These are phyloP conservation scores for Drusus annulatus DNA, from an alignment of 1,140 invertebrate species.

Conservation along the genomic window DNA sequence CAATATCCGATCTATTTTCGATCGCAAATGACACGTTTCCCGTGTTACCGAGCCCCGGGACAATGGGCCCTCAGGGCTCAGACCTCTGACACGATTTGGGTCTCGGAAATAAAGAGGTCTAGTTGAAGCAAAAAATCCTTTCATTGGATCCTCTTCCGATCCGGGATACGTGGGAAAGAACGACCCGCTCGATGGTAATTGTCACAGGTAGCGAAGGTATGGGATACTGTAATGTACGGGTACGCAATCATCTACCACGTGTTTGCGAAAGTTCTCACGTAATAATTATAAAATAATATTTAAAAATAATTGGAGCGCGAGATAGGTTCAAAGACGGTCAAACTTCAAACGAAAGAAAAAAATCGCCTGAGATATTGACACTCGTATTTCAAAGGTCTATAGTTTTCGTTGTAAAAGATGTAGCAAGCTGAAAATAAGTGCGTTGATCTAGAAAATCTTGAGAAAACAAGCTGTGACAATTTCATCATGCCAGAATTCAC, in stretches of 20 bases:
- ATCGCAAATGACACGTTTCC: slow-evolving; percentile 15
- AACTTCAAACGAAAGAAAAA: no score
- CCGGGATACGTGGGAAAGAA: slow-evolving; percentile 45
- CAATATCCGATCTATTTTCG: slow-evolving; percentile 5
- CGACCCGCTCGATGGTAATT: slow-evolving; percentile 10
- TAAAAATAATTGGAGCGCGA: no score
- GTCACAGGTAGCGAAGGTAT: slow-evolving; percentile 4
- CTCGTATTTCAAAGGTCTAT: no score
- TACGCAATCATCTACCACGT: background rate
- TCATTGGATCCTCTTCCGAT: slow-evolving; percentile 43
- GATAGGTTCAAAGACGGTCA: no score
- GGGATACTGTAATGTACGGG: background rate
- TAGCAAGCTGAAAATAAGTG: no score
- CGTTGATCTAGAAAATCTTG: no score
- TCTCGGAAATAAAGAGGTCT: slow-evolving; percentile 37
- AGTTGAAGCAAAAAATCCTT: slow-evolving; percentile 45
- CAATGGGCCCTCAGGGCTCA: slow-evolving; percentile 24
- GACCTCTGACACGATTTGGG: slow-evolving; percentile 32
- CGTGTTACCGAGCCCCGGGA: slow-evolving; percentile 6
- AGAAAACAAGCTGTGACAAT: no score
- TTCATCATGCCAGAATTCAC: no score
- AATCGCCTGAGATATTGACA: no score
- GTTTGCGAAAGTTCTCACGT: background rate
- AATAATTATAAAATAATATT: no score
- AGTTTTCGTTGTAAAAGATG: no score